Evolutionary conservation across 2,888 invertebrate species (phyloP).

Genomic region (Epirrita christyi): DNA sequence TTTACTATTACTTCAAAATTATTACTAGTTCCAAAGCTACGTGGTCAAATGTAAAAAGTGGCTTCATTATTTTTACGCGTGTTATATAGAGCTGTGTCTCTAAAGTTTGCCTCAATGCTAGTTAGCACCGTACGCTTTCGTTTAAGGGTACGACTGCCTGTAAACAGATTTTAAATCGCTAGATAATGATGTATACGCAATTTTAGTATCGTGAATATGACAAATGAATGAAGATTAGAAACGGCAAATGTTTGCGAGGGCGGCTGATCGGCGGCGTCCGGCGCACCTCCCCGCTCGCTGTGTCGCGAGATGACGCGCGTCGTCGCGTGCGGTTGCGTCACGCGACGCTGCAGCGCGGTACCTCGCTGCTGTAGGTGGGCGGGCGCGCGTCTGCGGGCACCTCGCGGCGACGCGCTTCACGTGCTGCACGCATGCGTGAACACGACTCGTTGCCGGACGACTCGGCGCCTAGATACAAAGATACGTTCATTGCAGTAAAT

Average conservation of each 20-base stretch:
- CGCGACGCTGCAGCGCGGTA: conserved; percentile 72
- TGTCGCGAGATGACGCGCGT: conserved; percentile 38
- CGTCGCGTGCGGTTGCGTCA: conserved; percentile 45
- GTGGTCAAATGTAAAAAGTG: no score
- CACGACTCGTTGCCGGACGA: conserved; percentile 78
- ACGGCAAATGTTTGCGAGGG: conserved; percentile 13
- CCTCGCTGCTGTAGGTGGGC: conserved; percentile 81
- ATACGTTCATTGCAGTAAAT: no score
- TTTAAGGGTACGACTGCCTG: no score
- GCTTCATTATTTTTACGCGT: no score
- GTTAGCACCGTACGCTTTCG: no score
- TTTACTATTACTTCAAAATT: no score
- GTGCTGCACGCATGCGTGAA: conserved; percentile 74
- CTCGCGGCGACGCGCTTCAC: conserved; percentile 75
- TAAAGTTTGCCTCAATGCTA: no score
- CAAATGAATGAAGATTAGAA: conserved; percentile 5
- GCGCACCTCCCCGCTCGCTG: conserved; percentile 46
- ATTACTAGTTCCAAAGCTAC: no score
- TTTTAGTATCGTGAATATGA: no score
- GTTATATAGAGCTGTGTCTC: no score
- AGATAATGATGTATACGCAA: no score
- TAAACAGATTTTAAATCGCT: no score
- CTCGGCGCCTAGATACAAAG: conserved; percentile 66
- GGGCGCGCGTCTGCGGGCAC: conserved; percentile 71
- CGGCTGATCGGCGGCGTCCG: conserved; percentile 39